A percentile compares a stretch with the other conserved stretches of the same genome.
Evolutionary conservation across 2,797 vertebrate genomes (phyloP).

Genomic region (Odontamblyopus lacepedii): DNA sequence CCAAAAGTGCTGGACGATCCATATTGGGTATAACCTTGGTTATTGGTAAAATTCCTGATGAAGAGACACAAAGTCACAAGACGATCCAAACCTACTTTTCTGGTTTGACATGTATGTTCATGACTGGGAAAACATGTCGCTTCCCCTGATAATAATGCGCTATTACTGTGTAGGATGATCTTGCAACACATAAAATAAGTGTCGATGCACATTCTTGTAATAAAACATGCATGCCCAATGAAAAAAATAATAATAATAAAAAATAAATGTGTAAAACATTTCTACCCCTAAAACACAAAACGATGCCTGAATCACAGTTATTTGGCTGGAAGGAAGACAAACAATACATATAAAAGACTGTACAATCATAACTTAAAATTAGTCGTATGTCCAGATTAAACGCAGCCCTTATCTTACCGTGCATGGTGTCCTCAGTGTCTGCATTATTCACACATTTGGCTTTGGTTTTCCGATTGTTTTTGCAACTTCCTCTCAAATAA

Average conservation of each 20-base stretch:
- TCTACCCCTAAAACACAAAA: background rate
- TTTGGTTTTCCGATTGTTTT: slow-evolving; percentile 35
- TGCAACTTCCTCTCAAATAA: background rate
- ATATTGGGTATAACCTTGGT: background rate
- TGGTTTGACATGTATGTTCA: slow-evolving; percentile 3
- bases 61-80: background rate
- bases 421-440: background rate
- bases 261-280: too few relatives aligned
- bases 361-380: background rate
- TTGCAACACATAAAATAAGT: background rate
- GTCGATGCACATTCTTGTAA: background rate
- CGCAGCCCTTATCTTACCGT: slow-evolving; percentile 6
- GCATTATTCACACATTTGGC: background rate
- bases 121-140: background rate
- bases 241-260: too few relatives aligned
- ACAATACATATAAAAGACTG: too few relatives aligned
- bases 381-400: background rate
- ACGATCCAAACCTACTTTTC: background rate
- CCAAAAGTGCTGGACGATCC: slow-evolving; percentile 10
- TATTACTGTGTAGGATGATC: background rate
- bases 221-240: background rate
- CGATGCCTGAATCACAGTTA: background rate
- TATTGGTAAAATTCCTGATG: background rate
- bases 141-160: too few relatives aligned
- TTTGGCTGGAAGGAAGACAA: background rate